phyloP scores from a whole-genome alignment of 1,140 invertebrate species.

The Hetaerina americana region DNA sequence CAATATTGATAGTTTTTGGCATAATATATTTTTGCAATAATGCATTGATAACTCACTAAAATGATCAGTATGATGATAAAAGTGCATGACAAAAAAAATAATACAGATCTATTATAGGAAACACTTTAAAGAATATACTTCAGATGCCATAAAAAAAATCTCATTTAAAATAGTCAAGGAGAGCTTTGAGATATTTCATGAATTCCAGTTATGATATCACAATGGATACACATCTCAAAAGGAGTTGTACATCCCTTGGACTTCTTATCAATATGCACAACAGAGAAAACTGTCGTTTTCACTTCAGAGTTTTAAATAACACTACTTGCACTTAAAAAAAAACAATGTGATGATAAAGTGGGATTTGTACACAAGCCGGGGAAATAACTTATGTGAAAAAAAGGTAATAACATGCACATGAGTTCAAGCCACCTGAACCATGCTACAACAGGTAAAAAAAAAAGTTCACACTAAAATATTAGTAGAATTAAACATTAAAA shows the following conservation, averaged over 20 bases:
- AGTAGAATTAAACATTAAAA: background rate
- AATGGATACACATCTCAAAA: too few relatives aligned
- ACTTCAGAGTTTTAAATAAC: too few relatives aligned
- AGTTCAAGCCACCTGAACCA: background rate
- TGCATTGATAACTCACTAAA: background rate
- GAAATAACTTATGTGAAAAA: background rate
- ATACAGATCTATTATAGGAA: background rate
- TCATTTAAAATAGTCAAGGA: background rate
- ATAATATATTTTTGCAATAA: slow-evolving; percentile 3
- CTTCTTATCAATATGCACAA: too few relatives aligned
- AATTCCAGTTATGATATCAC: too few relatives aligned
- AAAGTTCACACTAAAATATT: background rate
- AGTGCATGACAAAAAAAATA: background rate
- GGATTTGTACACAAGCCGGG: background rate
- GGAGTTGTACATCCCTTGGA: too few relatives aligned
- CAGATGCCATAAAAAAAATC: background rate
- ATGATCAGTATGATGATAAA: background rate
- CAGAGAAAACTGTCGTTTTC: too few relatives aligned
- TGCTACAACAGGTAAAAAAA: background rate
- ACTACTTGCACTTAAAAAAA: background rate
- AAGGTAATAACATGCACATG: background rate
- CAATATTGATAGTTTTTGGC: background rate
- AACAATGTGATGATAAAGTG: background rate
- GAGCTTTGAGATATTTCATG: too few relatives aligned
- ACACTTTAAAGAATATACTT: background rate